Conservation (phyloP, 64 coral and sea anemone genomes). For the Porites lutea region DNA sequence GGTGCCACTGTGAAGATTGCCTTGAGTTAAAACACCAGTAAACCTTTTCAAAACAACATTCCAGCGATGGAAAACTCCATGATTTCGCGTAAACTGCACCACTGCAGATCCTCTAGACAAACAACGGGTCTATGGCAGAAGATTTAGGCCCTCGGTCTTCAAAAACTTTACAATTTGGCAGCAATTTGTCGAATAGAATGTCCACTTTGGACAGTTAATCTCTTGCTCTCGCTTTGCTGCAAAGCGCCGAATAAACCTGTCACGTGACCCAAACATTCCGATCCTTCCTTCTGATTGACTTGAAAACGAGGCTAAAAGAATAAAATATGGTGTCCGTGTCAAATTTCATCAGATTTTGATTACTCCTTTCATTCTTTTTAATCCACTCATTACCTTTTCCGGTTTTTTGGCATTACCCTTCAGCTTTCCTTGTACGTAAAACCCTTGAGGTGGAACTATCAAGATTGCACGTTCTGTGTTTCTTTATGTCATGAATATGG, state of each 20-base stretch:
- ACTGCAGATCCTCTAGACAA: neutral
- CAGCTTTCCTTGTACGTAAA: neutral
- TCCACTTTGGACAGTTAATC: slow-evolving; percentile 28
- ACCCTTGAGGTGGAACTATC: too few species aligned
- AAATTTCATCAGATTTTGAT: slow-evolving; percentile 34
- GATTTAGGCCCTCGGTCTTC: neutral
- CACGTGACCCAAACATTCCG: slow-evolving; percentile 79
- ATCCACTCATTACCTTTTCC: neutral
- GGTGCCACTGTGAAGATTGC: neutral
- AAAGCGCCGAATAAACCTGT: slow-evolving; percentile 21
- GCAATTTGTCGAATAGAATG: slow-evolving; percentile 15
- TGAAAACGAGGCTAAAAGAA: slow-evolving; percentile 62
- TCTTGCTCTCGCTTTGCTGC: neutral
- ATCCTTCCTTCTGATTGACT: slow-evolving; percentile 66
- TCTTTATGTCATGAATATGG: too few species aligned
- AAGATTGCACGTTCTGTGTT: too few species aligned
- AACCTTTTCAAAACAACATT: slow-evolving; percentile 76
- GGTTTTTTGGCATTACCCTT: neutral
- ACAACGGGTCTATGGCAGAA: neutral
- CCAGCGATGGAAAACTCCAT: slow-evolving; percentile 32
- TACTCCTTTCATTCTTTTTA: slow-evolving; percentile 12
- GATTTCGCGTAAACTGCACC: neutral
- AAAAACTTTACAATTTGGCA: neutral
- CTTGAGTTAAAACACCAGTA: neutral
- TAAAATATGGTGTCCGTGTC: slow-evolving; percentile 45